Percentiles rank a stretch among this genome's conserved stretches.
Evolutionary conservation across 2,113 vertebrate genomes (phyloP).

Genomic region (Gymnorhina tibicen): DNA sequence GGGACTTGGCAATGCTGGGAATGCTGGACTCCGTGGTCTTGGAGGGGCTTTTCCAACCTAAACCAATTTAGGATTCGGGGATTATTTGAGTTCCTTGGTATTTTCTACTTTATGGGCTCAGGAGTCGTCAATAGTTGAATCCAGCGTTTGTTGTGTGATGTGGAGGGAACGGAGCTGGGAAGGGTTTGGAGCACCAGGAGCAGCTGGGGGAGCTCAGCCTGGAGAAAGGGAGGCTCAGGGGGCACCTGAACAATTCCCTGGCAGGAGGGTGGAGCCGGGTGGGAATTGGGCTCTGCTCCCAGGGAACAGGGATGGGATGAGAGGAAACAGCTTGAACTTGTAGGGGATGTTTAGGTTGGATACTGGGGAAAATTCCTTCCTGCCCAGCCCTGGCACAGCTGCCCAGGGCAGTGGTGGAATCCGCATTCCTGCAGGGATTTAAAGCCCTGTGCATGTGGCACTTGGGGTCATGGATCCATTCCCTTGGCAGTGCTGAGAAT

Average conservation of each 20-base stretch:
- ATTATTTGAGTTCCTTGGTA: background rate
- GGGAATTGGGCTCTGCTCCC: background rate
- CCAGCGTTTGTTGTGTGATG: fast-evolving
- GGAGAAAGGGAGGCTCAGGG: background rate
- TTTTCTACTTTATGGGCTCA: background rate
- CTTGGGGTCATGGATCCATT: background rate
- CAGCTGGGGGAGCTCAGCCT: background rate
- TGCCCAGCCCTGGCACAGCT: background rate
- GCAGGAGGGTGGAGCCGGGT: background rate
- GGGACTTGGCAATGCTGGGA: background rate
- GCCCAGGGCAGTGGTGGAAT: background rate
- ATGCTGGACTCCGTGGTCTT: background rate
- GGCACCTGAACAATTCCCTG: background rate
- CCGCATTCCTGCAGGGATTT: background rate
- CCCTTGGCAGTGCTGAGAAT: background rate
- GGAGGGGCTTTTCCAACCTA: background rate
- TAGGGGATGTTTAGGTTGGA: background rate
- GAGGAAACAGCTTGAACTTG: background rate
- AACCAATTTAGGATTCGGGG: background rate
- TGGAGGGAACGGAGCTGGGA: background rate
- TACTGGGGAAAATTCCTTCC: background rate
- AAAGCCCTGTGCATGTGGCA: background rate
- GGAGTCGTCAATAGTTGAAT: fast-evolving
- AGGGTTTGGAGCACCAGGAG: background rate
- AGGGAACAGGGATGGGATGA: background rate